Evolutionary conservation across 2,888 invertebrate species (phyloP).

Genomic region (Chouioia cunea): DNA sequence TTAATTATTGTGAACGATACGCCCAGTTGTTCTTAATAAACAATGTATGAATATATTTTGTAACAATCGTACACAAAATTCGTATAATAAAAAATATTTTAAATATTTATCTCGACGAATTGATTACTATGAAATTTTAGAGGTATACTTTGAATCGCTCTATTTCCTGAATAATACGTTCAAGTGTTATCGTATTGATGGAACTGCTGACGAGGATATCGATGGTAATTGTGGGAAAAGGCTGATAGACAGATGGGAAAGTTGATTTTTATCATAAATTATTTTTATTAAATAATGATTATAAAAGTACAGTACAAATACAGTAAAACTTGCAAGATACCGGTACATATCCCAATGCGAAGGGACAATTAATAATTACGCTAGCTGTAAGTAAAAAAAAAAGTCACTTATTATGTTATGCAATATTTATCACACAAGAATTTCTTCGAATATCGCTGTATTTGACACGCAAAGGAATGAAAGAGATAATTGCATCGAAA

Average conservation of each 20-base stretch:
- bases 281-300: slow-evolving; percentile 43
- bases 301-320: slow-evolving; percentile 38
- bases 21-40: slow-evolving; percentile 9
- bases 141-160: too few species aligned
- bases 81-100: slow-evolving; percentile 18
- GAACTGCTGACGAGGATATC: too few species aligned
- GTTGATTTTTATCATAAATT: slow-evolving; percentile 32
- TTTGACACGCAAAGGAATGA: slow-evolving; percentile 21
- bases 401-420: slow-evolving; percentile 19
- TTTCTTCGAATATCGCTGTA: slow-evolving; percentile 29
- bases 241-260: too few species aligned
- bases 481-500: slow-evolving; percentile 17
- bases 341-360: slow-evolving; percentile 15
- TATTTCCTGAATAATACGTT: too few species aligned
- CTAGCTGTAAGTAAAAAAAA: slow-evolving; percentile 20
- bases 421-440: slow-evolving; percentile 36
- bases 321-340: slow-evolving; percentile 25
- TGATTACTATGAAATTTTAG: not conserved
- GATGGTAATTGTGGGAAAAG: too few species aligned
- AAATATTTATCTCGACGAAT: not conserved
- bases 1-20: slow-evolving; percentile 6
- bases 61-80: slow-evolving; percentile 4
- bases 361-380: slow-evolving; percentile 11
- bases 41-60: not conserved
- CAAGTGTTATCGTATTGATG: too few species aligned